phyloP scores from a whole-genome alignment of 2,888 invertebrate genomes.

The Spicauda simplicius region DNA sequence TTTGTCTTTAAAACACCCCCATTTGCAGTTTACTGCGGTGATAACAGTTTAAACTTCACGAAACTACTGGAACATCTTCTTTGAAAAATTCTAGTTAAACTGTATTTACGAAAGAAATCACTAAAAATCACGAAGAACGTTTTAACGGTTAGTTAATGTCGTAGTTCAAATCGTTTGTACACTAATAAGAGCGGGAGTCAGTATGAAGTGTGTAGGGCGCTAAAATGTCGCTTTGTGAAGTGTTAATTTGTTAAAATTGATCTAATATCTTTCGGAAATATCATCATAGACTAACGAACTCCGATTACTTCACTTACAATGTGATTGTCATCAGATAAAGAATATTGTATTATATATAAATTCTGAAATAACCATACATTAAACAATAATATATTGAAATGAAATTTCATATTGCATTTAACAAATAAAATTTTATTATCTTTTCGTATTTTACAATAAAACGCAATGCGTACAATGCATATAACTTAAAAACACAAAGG shows the following conservation, averaged over 20 bases:
- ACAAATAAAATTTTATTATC: too few species aligned
- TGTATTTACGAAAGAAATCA: constrained; percentile 33
- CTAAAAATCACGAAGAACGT: constrained; percentile 43
- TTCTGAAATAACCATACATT: too few species aligned
- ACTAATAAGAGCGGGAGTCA: constrained; percentile 64
- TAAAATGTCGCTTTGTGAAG: constrained; percentile 49
- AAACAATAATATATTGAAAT: too few species aligned
- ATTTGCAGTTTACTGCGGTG: constrained; percentile 25
- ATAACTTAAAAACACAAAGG: too few species aligned
- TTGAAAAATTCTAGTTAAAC: constrained; percentile 13
- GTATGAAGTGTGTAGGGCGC: constrained; percentile 46
- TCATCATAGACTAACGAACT: too few species aligned
- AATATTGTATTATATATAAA: too few species aligned
- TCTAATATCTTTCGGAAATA: too few species aligned
- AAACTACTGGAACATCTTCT: constrained; percentile 8
- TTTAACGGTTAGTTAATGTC: constrained; percentile 50
- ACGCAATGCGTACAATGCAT: too few species aligned
- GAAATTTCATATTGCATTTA: too few species aligned
- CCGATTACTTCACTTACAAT: too few species aligned
- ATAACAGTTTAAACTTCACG: constrained; percentile 21
- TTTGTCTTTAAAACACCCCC: constrained; percentile 29
- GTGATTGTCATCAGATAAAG: too few species aligned
- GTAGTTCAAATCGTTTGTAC: constrained; percentile 54
- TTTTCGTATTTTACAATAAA: too few species aligned
- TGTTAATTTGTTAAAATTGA: neutral